Base-by-base conservation (phyloP, 1,140 invertebrate species). In the Diachasmimorpha longicaudata region DNA sequence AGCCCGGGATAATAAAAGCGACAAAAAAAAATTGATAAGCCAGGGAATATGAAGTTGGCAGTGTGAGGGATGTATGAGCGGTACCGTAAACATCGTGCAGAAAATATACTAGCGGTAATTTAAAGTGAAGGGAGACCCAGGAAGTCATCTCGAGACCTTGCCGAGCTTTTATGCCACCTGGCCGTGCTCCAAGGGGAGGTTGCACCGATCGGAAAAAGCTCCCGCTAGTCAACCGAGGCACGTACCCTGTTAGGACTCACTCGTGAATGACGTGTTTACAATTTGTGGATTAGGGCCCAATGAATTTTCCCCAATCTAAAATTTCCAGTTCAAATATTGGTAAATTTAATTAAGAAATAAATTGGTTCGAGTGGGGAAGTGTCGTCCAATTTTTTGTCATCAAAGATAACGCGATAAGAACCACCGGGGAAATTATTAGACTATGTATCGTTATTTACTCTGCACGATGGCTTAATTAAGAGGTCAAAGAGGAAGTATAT, bases 261-360 rank as follows among this genome's bases (percentile, higher is more conserved):
- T 66, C 63, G 11, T 68, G 25, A 73, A 74, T 48, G 66, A 77
- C 71, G 71, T 77, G 76, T 77, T 77, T 77, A 77, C 76, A 73
- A 77, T 73, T 74, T 74, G 66, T 37, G 71, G 71, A 74, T 77
- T 73, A 73, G 73, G 71, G 19, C 36, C 71, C 44, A 77, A 68
- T 77, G 76, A 77, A 77, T 77, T 77, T 73, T 77, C 70, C 52
- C 72, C 46, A 52, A 42, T 42, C 68, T 70, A 16, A 44, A 69
- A 73, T 46, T 70, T 69, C 75, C 36, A 46, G 23, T 11, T 75
- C 39, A 67, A 68, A 68, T 55, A 11, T 55, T 42, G 31, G 10
- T 16, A 13, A 70, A 70, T 75, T 39, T 69, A 21, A 55, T 55
- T 72, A n/a, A 21, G 48, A n/a, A 55, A 21, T 25, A 46, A 25